Evolutionary conservation across 2,888 invertebrate species (phyloP).

Genomic region (Apamea sordens): DNA sequence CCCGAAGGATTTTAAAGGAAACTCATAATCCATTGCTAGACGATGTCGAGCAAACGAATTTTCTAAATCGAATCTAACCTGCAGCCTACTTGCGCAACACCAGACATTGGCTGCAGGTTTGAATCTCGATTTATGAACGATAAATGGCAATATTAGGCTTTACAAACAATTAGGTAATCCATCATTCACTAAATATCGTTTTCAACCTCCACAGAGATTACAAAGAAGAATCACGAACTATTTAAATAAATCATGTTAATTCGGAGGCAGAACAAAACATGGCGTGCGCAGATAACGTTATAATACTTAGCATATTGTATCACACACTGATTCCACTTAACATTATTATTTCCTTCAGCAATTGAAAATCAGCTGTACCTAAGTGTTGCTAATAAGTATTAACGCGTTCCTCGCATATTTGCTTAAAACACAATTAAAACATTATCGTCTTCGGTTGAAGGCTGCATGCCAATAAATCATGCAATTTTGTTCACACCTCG

Average conservation of each 20-base stretch:
- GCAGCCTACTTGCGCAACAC: background rate
- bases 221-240: background rate
- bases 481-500: conserved; percentile 31
- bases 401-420: conserved; percentile 5
- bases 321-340: conserved; percentile 16
- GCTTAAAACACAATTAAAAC: conserved; percentile 34
- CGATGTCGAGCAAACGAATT: background rate
- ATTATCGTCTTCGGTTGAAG: conserved; percentile 38
- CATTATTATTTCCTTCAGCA: conserved; percentile 45
- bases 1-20: background rate
- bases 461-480: conserved; percentile 27
- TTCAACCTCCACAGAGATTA: background rate
- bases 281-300: conserved; percentile 18
- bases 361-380: conserved; percentile 13
- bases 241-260: conserved; percentile 11
- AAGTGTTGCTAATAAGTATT: conserved; percentile 3
- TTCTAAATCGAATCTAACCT: background rate
- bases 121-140: background rate
- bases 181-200: background rate
- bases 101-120: background rate
- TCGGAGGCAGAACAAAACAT: conserved; percentile 10
- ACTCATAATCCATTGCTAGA: background rate
- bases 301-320: conserved; percentile 28
- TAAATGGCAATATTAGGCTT: background rate
- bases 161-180: background rate